Conservation (phyloP, 2,113 vertebrate species). For the Cyphomyrus discorhynchus region DNA sequence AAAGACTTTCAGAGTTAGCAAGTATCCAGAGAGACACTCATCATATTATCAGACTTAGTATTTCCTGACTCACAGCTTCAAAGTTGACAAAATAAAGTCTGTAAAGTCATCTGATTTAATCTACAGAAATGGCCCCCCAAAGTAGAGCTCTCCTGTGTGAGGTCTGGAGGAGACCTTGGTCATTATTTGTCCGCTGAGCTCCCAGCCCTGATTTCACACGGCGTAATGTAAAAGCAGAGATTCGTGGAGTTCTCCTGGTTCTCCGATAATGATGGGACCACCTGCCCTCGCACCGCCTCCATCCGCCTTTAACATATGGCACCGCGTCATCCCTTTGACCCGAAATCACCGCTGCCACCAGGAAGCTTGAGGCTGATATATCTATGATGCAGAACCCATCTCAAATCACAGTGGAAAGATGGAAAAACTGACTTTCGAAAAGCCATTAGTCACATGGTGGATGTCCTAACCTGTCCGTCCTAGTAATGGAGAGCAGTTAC, state of each 20-base stretch:
- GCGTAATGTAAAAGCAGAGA: neutral
- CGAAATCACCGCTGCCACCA: neutral
- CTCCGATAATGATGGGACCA: constrained; percentile 17
- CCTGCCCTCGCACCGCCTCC: neutral
- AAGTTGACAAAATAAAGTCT: neutral
- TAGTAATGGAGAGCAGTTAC: neutral
- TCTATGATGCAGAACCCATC: neutral
- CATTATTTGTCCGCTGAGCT: neutral
- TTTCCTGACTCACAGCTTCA: constrained; percentile 19
- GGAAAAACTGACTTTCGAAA: neutral
- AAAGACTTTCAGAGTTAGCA: neutral
- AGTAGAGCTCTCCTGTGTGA: constrained; percentile 10
- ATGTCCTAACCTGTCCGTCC: neutral
- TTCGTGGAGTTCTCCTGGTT: neutral
- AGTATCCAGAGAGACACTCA: constrained; percentile 1
- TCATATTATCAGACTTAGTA: constrained; percentile 5
- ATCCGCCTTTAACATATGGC: neutral
- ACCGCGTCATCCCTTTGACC: neutral
- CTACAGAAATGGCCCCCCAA: constrained; percentile 7
- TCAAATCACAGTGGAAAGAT: neutral
- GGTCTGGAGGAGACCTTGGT: neutral
- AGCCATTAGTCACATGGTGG: neutral
- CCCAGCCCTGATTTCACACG: neutral
- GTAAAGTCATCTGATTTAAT: constrained; percentile 7
- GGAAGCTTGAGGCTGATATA: neutral